A percentile compares a stretch with the other conserved stretches of the same genome.
phyloP scores from a whole-genome alignment of 64 coral and sea anemone species.

The Orbicella faveolata region DNA sequence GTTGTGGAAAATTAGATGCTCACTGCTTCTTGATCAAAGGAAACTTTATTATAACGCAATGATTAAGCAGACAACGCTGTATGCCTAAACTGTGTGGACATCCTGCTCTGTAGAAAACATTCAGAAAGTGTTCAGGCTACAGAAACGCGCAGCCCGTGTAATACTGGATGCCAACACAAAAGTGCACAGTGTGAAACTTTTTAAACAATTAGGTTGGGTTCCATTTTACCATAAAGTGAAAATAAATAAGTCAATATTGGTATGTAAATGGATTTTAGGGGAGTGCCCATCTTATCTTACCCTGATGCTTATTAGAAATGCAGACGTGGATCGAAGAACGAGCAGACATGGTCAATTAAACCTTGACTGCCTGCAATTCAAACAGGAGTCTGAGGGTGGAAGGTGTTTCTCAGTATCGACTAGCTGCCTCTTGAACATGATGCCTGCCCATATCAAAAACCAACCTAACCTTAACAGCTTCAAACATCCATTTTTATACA shows the following conservation, averaged over 20 bases:
- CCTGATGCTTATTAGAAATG: constrained; percentile 6
- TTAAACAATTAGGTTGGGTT: too few relatives aligned
- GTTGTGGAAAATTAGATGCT: constrained; percentile 6
- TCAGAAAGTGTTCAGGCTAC: too few relatives aligned
- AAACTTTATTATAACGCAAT: constrained; percentile 18
- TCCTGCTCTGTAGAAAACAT: too few relatives aligned
- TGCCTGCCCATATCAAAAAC: background rate
- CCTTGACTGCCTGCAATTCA: constrained; percentile 45
- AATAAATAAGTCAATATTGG: too few relatives aligned
- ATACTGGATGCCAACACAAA: too few relatives aligned
- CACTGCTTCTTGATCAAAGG: constrained; percentile 28
- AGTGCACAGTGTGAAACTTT: too few relatives aligned
- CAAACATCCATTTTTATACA: too few relatives aligned
- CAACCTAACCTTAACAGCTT: too few relatives aligned
- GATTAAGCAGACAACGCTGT: constrained; percentile 33
- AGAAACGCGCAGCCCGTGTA: too few relatives aligned
- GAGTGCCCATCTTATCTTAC: too few relatives aligned
- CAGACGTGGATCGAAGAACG: constrained; percentile 11
- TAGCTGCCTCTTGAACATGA: constrained; percentile 19
- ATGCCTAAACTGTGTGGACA: background rate
- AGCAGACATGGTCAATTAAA: constrained; percentile 40
- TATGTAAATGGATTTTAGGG: too few relatives aligned
- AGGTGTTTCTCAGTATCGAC: constrained; percentile 41
- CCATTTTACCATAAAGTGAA: too few relatives aligned
- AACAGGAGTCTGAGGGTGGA: constrained; percentile 38